phyloP scores from a whole-genome alignment of 2,888 invertebrate species.

The Syritta pipiens region DNA sequence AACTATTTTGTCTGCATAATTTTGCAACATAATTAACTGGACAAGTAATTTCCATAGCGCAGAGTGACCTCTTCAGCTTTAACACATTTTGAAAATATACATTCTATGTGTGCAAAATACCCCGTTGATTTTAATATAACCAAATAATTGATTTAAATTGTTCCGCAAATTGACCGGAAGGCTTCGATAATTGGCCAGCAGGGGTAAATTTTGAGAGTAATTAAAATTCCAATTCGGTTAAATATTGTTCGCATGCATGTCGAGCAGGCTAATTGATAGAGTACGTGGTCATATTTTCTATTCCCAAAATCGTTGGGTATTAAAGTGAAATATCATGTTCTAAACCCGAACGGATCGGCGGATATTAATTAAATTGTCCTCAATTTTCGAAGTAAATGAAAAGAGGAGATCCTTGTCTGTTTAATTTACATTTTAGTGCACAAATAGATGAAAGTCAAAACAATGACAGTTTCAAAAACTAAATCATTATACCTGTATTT shows the following conservation, averaged over 20 bases:
- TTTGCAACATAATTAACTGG: no score
- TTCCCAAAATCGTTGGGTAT: no score
- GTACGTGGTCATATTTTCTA: constrained; percentile 28
- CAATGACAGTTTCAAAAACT: no score
- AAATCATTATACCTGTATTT: no score
- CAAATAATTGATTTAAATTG: constrained; percentile 50
- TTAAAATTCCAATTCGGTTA: constrained; percentile 39
- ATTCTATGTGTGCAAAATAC: background rate
- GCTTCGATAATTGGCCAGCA: constrained; percentile 43
- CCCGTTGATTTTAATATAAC: constrained; percentile 25
- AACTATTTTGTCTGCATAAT: background rate
- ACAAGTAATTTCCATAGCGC: no score
- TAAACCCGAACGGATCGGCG: no score
- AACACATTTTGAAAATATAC: background rate
- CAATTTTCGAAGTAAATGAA: no score
- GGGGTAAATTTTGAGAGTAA: constrained; percentile 28
- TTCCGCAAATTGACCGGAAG: constrained; percentile 57
- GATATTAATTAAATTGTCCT: no score
- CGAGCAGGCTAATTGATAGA: constrained; percentile 16
- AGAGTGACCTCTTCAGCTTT: background rate
- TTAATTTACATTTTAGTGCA: no score
- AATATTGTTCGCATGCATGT: constrained; percentile 6
- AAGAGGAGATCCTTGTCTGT: no score
- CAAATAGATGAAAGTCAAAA: no score
- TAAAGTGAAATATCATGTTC: no score